A percentile compares a stretch with the other conserved stretches of the same genome.
Evolutionary conservation across 1,140 invertebrate species (phyloP).

Genomic region (Epicauta chinensis): DNA sequence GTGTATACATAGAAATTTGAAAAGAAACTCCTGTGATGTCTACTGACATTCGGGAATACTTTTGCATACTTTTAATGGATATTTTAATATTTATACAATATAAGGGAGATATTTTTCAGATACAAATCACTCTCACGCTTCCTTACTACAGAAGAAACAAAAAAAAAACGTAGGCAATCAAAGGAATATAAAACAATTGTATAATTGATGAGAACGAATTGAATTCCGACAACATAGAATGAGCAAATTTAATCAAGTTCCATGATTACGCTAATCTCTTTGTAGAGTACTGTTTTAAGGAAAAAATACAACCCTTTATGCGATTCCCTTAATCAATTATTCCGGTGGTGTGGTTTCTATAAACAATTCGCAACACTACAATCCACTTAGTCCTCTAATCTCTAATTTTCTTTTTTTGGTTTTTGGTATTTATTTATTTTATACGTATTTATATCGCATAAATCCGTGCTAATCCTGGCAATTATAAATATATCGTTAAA

Average conservation of each 20-base stretch:
- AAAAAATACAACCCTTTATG: slow-evolving; percentile 12
- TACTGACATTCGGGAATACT: slow-evolving; percentile 16
- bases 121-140: no score
- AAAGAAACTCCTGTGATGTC: slow-evolving; percentile 15
- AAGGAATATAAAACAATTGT: slow-evolving; percentile 14
- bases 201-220: slow-evolving; percentile 14
- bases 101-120: no score
- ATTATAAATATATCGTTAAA: no score
- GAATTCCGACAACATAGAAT: slow-evolving; percentile 10
- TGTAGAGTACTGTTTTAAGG: slow-evolving; percentile 5
- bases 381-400: no score
- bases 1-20: background rate
- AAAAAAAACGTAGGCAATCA: no score
- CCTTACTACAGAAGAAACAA: no score
- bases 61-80: slow-evolving; percentile 20
- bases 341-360: no score
- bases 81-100: slow-evolving; percentile 16
- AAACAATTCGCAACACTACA: no score
- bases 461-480: no score
- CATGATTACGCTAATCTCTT: slow-evolving; percentile 17
- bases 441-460: no score
- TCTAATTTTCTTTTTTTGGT: no score
- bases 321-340: slow-evolving; percentile 12
- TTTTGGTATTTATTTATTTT: no score
- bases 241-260: slow-evolving; percentile 11